Evolutionary conservation across 2,797 vertebrate genomes (phyloP).

Genomic region (Sphenodon punctatus): DNA sequence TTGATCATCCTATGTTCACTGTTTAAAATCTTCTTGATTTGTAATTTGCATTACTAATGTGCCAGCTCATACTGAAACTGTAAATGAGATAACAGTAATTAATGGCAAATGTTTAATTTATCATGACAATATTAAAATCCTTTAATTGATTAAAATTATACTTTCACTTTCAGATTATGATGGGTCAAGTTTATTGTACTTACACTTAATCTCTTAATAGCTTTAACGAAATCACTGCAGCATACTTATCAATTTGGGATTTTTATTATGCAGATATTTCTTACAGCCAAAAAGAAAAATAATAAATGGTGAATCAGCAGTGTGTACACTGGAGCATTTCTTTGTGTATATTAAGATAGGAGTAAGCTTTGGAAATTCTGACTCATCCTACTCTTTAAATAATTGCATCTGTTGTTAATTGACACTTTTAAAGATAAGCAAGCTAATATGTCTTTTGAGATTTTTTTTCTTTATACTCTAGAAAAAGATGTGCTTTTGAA

Average conservation of each 20-base stretch:
- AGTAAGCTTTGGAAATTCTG: background rate
- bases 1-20: background rate
- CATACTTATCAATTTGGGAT: no score
- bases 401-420: background rate
- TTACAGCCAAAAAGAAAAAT: background rate
- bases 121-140: background rate
- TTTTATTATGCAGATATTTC: no score
- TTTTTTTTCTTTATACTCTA: background rate
- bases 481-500: background rate
- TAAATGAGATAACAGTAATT: conserved; percentile 10
- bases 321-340: background rate
- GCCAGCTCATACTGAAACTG: background rate
- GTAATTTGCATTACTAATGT: conserved; percentile 34
- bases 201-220: background rate
- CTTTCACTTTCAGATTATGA: no score
- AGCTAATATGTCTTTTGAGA: background rate
- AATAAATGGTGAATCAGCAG: accelerated
- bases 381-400: background rate
- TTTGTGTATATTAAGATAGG: background rate
- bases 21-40: background rate
- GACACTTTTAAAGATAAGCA: background rate
- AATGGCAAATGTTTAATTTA: background rate
- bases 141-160: background rate
- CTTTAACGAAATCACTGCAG: no score
- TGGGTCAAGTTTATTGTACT: no score